Conservation (phyloP, 2,888 invertebrate genomes). For the Lydus trimaculatus region DNA sequence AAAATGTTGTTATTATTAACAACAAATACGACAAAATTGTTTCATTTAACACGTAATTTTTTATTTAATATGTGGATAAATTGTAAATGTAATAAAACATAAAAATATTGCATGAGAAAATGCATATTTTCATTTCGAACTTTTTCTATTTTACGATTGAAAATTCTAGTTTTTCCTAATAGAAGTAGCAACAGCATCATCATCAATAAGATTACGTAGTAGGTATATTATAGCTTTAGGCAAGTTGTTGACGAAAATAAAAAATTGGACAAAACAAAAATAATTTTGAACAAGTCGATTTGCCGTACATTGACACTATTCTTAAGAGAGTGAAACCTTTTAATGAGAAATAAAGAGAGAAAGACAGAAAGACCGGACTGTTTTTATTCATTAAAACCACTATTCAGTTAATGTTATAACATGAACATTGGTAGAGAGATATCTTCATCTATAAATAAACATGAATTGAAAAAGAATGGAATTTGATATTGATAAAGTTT, state of each 20-base stretch:
- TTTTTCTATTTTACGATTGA: neutral
- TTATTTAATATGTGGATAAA: too few relatives aligned
- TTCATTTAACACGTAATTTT: too few relatives aligned
- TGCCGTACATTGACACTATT: conserved; percentile 2
- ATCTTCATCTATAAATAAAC: neutral
- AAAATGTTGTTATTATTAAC: too few relatives aligned
- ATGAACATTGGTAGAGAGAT: neutral
- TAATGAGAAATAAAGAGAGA: neutral
- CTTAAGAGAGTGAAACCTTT: neutral
- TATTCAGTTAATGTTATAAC: neutral
- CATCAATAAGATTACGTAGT: neutral
- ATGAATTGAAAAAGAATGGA: neutral
- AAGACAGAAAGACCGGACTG: neutral
- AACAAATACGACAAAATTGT: too few relatives aligned
- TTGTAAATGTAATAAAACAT: too few relatives aligned
- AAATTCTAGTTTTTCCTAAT: neutral
- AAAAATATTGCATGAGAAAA: too few relatives aligned
- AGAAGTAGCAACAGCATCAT: neutral
- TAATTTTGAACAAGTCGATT: neutral
- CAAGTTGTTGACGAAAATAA: neutral
- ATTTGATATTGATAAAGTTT: neutral
- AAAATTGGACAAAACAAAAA: neutral
- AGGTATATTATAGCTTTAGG: neutral
- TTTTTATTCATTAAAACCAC: conserved; percentile 1
- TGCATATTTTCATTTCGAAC: neutral